Evolutionary conservation across 2,113 vertebrate genomes (phyloP).

Genomic region (Thamnophis sirtalis): DNA sequence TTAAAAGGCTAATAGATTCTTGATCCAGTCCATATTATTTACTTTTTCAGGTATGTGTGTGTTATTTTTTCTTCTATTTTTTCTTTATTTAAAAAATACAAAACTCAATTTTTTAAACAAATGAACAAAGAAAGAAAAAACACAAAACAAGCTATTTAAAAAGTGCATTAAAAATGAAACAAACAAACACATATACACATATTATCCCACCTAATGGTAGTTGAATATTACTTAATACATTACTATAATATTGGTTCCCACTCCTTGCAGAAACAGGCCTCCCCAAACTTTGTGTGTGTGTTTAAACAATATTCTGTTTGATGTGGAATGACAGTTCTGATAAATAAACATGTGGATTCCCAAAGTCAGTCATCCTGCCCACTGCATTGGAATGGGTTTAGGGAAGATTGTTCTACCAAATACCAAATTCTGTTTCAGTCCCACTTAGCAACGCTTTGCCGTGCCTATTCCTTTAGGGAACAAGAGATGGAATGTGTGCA

Average conservation of each 20-base stretch:
- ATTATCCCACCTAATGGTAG: background rate
- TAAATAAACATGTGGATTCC: background rate
- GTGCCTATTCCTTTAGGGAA: background rate
- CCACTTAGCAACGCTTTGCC: background rate
- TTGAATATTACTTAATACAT: background rate
- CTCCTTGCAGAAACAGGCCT: background rate
- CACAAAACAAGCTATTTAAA: background rate
- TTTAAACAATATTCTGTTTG: background rate
- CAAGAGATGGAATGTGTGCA: background rate
- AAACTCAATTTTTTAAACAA: background rate
- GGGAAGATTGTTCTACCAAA: background rate
- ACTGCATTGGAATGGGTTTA: background rate
- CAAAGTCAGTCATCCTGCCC: background rate
- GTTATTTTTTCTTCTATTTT: background rate
- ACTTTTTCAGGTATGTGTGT: background rate
- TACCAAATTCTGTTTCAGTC: background rate
- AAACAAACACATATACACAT: background rate
- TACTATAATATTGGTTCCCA: background rate
- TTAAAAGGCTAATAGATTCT: background rate
- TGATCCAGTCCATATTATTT: background rate
- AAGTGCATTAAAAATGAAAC: background rate
- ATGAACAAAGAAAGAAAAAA: background rate
- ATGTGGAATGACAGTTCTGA: background rate
- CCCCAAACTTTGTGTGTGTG: background rate
- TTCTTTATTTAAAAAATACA: background rate